Conservation (phyloP, 1,140 invertebrate genomes). For the Drosophila teissieri region DNA sequence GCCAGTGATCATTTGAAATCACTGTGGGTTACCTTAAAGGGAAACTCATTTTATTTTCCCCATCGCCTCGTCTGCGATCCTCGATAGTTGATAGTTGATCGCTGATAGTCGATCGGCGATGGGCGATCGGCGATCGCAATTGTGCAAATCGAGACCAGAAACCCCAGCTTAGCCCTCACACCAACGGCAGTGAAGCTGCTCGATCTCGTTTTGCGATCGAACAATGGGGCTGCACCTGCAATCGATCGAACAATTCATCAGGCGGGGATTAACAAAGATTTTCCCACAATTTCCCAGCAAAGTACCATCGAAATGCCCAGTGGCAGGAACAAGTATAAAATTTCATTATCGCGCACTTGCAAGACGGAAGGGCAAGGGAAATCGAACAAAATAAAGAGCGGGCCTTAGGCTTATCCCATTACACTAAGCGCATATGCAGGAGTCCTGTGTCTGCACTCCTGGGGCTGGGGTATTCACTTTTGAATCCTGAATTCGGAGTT, state of each 20-base stretch:
- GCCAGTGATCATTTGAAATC: no score
- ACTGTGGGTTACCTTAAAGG: not conserved
- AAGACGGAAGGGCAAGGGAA: conserved; percentile 5
- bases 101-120: not conserved
- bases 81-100: not conserved
- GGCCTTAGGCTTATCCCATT: conserved; percentile 71
- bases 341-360: conserved; percentile 69
- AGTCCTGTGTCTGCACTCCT: conserved; percentile 17
- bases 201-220: conserved; percentile 22
- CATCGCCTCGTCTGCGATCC: not conserved
- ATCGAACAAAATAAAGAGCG: not conserved
- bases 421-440: conserved; percentile 67
- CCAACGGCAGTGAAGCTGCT: not conserved
- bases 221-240: conserved; percentile 66
- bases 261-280: conserved; percentile 71
- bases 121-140: conserved; percentile 8
- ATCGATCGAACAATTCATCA: conserved; percentile 71
- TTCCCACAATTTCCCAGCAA: conserved; percentile 75
- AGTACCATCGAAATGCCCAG: conserved; percentile 31
- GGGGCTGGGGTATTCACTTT: not conserved
- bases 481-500: not conserved
- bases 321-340: conserved; percentile 73
- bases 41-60: not conserved
- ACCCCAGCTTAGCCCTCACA: conserved; percentile 30
- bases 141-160: conserved; percentile 56